Base-by-base conservation (phyloP, 1,140 invertebrate genomes). In the Cotesia vestalis region DNA sequence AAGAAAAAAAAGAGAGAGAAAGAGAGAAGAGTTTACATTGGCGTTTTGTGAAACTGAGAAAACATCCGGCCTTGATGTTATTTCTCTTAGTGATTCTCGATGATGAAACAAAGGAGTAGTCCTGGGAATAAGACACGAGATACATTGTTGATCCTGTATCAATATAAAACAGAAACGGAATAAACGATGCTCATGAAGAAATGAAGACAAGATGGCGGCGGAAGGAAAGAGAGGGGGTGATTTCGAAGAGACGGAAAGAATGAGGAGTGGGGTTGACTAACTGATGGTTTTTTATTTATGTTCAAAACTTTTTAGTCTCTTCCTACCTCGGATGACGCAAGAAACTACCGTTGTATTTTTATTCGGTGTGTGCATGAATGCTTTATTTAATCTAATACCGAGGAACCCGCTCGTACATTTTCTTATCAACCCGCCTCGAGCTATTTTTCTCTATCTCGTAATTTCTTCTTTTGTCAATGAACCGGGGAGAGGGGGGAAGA, bases 131-230 rank as follows among this genome's bases (percentile, higher is more conserved):
- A 69, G 60, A 69, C 60, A 69, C 20, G 34, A 61, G 55, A 69
- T 69, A 62, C 59, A 52, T 52, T 70, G 68, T 70, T 70, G 68
- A 70, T 70, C 68, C 59, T 40, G 27, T 62, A 63, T 70, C 40
- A 70, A 70, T 63, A 70, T 51, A 62, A 34, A 61, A 70, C 46
- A 63, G 59, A 70, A 38, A 59, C 46, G 68, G 57, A 70, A 61
- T 51, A 70, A 70, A 69, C 36, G 55, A 60, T 60, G 55, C 36
- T 38, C 14, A 38, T n/a, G n/a, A n/a, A 38, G 59, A 60, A 69
- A 60, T 36, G 35, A 60, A 69, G 34, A 60, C 59, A 11, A 46
- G 3, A 46, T 46, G 11, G 40, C 11, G 11, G 6, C 17, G 40
- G 5, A 2, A 9, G 8, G 27, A 9, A 20, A 4, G 14, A 60